Evolutionary conservation across 2,113 vertebrate species (phyloP).

Genomic region (Sceloporus tristichus): DNA sequence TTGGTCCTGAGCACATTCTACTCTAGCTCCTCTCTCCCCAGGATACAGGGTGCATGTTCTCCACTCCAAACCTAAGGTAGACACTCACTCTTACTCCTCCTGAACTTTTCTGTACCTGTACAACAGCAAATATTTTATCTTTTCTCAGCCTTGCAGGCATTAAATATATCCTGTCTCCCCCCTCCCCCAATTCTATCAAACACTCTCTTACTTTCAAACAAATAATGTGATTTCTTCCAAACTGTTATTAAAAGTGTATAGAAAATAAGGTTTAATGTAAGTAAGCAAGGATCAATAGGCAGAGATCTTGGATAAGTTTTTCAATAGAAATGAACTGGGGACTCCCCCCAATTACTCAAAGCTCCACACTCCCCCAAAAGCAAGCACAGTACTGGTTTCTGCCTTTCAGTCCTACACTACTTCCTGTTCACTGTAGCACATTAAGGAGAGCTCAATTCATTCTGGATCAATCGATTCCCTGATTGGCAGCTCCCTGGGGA

Average conservation of each 20-base stretch:
- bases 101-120: background rate
- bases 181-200: background rate
- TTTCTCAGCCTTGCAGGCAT: background rate
- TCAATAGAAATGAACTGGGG: background rate
- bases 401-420: background rate
- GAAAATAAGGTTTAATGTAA: slow-evolving; percentile 2
- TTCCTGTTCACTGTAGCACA: background rate
- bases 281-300: background rate
- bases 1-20: background rate
- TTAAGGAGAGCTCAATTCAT: fast-evolving
- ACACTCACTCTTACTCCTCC: background rate
- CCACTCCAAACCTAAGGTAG: background rate
- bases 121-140: background rate
- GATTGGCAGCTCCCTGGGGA: fast-evolving
- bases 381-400: background rate
- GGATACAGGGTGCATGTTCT: background rate
- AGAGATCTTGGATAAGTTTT: background rate
- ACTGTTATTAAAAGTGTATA: slow-evolving; percentile 1
- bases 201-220: background rate
- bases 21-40: background rate
- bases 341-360: background rate
- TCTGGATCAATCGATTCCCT: fast-evolving
- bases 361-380: background rate
- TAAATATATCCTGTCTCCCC: background rate
- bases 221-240: slow-evolving; percentile 13